These are phyloP conservation scores for Ladona fulva DNA, from an alignment of 1,140 invertebrate species.

Conservation along the genomic window DNA sequence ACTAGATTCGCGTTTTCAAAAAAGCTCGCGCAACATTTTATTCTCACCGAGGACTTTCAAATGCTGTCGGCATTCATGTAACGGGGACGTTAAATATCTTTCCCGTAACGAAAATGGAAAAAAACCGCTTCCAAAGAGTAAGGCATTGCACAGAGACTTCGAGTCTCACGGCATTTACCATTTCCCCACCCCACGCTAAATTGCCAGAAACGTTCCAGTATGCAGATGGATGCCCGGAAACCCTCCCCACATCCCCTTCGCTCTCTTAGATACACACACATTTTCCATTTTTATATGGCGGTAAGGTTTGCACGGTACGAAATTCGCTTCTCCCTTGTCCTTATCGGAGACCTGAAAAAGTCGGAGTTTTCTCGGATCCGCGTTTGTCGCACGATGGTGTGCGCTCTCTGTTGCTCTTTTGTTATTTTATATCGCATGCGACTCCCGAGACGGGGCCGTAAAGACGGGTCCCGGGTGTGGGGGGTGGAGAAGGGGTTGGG, in stretches of 20 bases:
- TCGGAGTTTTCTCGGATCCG: not conserved
- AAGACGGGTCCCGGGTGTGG: not conserved
- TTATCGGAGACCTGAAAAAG: not conserved
- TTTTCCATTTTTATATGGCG: not conserved
- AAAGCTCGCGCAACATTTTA: too few relatives aligned
- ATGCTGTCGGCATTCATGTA: too few relatives aligned
- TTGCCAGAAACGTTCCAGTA: not conserved
- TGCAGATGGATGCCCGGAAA: constrained; percentile 2
- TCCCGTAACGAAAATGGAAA: too few relatives aligned
- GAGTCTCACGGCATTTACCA: not conserved
- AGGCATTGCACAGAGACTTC: too few relatives aligned
- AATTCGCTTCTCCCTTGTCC: not conserved
- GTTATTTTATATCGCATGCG: constrained; percentile 9
- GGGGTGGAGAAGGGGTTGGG: not conserved
- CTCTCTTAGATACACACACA: not conserved
- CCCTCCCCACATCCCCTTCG: not conserved
- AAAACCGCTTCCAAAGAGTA: too few relatives aligned
- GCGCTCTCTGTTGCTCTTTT: constrained; percentile 1
- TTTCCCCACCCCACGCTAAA: not conserved
- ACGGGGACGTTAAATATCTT: too few relatives aligned
- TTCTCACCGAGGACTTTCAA: too few relatives aligned
- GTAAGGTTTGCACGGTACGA: not conserved
- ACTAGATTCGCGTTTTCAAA: too few relatives aligned
- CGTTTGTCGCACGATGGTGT: not conserved
- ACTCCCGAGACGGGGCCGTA: not conserved